Evolutionary conservation across 2,888 invertebrate species (phyloP).

Genomic region (Cheilosia vernalis): DNA sequence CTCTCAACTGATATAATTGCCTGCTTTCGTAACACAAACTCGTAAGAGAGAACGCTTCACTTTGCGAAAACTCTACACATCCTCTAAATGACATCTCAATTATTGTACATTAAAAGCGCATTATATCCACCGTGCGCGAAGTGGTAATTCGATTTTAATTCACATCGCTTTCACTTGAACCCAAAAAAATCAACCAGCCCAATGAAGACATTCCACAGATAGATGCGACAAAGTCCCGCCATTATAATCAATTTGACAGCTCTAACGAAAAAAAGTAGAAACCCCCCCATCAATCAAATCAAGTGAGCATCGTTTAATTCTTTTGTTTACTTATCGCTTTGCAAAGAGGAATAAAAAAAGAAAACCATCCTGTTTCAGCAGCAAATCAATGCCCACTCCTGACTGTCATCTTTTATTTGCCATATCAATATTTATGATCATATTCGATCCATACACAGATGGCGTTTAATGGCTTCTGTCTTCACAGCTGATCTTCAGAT

Average conservation of each 20-base stretch:
- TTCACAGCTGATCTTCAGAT: conserved; percentile 5
- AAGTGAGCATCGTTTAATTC: conserved; percentile 9
- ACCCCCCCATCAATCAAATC: conserved; percentile 14
- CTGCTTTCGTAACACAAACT: too few species aligned
- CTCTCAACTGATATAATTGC: too few species aligned
- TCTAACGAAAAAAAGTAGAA: background rate
- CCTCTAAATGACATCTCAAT: background rate
- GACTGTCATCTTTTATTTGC: conserved; percentile 36
- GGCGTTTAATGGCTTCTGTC: conserved; percentile 17
- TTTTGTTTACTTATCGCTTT: conserved; percentile 25
- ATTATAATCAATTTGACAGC: conserved; percentile 31
- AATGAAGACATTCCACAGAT: background rate
- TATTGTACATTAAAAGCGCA: conserved; percentile 7
- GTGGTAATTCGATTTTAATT: conserved; percentile 10
- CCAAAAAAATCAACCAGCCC: background rate
- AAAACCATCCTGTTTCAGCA: background rate
- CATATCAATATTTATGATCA: conserved; percentile 27
- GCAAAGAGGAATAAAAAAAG: background rate
- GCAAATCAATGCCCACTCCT: background rate
- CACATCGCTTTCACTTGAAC: conserved; percentile 2
- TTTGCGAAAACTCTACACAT: too few species aligned
- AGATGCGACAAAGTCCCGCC: conserved; percentile 8
- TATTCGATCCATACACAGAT: conserved; percentile 16
- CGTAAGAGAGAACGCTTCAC: background rate
- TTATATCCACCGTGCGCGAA: background rate